Base-by-base conservation (phyloP, 1,140 invertebrate species). In the Oppia nitens region DNA sequence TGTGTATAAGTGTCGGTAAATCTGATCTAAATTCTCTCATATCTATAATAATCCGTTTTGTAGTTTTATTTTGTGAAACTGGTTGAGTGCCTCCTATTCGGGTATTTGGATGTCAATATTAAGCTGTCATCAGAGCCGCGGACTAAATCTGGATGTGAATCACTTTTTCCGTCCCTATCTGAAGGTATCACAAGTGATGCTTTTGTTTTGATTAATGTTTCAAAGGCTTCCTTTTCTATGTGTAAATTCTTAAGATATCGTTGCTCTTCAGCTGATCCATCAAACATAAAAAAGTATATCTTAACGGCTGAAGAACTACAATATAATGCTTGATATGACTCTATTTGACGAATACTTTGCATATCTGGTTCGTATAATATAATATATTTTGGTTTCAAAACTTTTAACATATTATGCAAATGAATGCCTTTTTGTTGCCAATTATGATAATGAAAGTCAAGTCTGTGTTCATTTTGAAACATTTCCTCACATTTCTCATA, bases 21-120 rank as follows among this genome's bases (percentile, higher is more conserved):
- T 98, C 93, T 62, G 90, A 94, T 51, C 93, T 79, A 70, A 99
- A 99, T 73, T 99, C 96, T 68, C 96, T 77, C 83, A 97, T 93
- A 72, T 99, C 96, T 23, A 99, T 91, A 65, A 98, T 86, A 14
- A 98, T 74, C 47, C 57, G 63, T 66, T 29, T 57, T 48, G 23
- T 59, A 65, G 55, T 1, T 52, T 40, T 29, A 23, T 32, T 53
- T 21, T 55, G 24, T 4, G 9, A 20, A 25, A 9, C 23, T 2
- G 11, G 3, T n/a, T 27, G 23, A 27, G 48, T 45, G 40, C 4
- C 48, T n/a, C n/a, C n/a, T 53, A 47, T 47, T 47, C 20, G 9
- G 12, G 24, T 32, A 1, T 25, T 54, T n/a, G 20, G 59, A 20
- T 56, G 6, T 27, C 25, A 47, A 57, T 29, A 23, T 47, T 21